Percentiles rank a stretch among this genome's conserved stretches.
phyloP scores from a whole-genome alignment of 2,888 invertebrate genomes.

The Neria commutata region DNA sequence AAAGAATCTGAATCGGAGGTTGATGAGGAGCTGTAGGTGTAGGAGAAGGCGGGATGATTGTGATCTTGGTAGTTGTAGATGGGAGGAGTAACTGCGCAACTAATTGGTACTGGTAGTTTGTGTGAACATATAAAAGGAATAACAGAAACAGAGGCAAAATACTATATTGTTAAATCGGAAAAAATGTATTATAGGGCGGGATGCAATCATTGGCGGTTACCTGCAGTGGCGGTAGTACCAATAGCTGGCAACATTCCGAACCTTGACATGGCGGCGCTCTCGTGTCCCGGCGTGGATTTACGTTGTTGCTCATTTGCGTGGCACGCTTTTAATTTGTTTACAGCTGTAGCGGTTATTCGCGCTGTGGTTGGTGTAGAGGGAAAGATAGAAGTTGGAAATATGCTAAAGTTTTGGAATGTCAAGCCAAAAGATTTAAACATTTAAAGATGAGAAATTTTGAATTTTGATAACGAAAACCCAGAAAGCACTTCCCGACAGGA shows the following conservation, averaged over 20 bases:
- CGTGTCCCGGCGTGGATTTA: slow-evolving; percentile 38
- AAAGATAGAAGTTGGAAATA: slow-evolving; percentile 35
- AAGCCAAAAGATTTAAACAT: slow-evolving; percentile 28
- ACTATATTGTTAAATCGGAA: slow-evolving; percentile 41
- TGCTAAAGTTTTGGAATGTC: slow-evolving; percentile 13
- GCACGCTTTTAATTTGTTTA: too few relatives aligned
- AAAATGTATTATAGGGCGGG: slow-evolving; percentile 34
- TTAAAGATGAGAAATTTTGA: slow-evolving; percentile 26
- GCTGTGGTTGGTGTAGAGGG: slow-evolving; percentile 10
- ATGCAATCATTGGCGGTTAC: slow-evolving; percentile 32
- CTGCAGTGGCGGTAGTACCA: slow-evolving; percentile 37
- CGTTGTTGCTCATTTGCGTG: slow-evolving; percentile 22
- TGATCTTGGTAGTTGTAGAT: slow-evolving; percentile 27
- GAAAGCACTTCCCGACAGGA: background rate
- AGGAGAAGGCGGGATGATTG: slow-evolving; percentile 10
- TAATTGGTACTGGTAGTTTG: slow-evolving; percentile 38
- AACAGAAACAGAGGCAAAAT: slow-evolving; percentile 53
- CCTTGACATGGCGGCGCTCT: slow-evolving; percentile 35
- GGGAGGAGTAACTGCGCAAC: slow-evolving; percentile 8
- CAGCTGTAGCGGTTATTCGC: too few relatives aligned
- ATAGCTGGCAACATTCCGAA: slow-evolving; percentile 9
- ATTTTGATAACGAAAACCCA: slow-evolving; percentile 31
- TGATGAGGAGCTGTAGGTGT: slow-evolving; percentile 11
- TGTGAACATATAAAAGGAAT: slow-evolving; percentile 47
- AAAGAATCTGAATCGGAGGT: background rate